Evolutionary conservation across 2,888 invertebrate genomes (phyloP), one percentile per base, ranked within the genome.

Genomic region (Melolontha melolontha): DNA sequence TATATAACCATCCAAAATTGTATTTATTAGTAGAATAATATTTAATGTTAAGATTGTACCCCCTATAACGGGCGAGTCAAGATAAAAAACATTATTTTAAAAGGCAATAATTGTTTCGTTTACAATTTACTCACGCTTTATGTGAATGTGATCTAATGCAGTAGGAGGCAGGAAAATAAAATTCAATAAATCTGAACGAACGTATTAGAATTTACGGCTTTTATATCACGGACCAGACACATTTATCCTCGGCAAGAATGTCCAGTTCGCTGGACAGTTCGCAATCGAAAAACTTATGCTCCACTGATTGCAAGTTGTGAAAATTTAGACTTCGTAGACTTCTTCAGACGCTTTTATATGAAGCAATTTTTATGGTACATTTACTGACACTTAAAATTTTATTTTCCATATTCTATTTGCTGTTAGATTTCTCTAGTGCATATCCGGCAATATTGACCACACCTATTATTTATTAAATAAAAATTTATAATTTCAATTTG

Each of bases 251-350:
- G 4, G 71, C 62, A 50, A 65, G 64, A 69, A 71, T 69, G 73
- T 73, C 74, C 72, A 69, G 70, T 59, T 69, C 73, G 70, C 71
- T 57, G 64, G 72, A 71, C 70, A 72, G 65, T 57, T 41, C 51
- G 27, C 68, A 57, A 66, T 70, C 67, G 68, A 74, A 72, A 73
- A 73, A 73, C 71, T 74, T 74, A 70, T 73, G 67, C 70, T 69
- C 72, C 72, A 66, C 69, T 69, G 73, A 73, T 34, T 34, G 69
- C 74, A 75, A 71, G 74, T 73, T 70, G 74, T 70, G 75, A 70
- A 74, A 72, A 71, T 74, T 72, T 72, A 71, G 73, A 75, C 73
- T 74, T 8, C 10, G 27, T 16, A 50, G 27, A 50, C 11, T 16
- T 14, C 47, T 22, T 22, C 34, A 34, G 34, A 34, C n/a, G 27